A percentile compares a stretch with the other conserved stretches of the same genome.
Conservation (phyloP, 37 sponge, comb jelly and placozoan species). For the Beroe forskalii region DNA sequence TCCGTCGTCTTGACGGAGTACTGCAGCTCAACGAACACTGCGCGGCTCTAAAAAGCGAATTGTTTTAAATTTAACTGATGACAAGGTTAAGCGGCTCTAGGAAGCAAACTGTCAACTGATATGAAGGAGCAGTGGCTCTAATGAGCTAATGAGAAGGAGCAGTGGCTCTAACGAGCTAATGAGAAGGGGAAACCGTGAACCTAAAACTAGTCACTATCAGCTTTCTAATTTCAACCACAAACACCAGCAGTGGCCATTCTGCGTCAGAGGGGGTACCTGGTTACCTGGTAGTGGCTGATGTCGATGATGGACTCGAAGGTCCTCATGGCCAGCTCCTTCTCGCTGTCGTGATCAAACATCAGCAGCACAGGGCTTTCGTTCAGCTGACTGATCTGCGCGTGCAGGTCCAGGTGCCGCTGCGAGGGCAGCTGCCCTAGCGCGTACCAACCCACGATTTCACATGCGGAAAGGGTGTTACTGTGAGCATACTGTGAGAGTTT, state of each 20-base stretch:
- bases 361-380: conserved; percentile 14
- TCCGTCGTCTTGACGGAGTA: conserved; percentile 9
- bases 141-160: no score
- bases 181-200: no score
- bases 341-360: background rate
- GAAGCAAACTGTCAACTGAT: no score
- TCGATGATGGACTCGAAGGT: background rate
- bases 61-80: no score
- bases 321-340: conserved; percentile 18
- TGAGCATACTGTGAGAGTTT: no score
- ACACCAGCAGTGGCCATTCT: no score
- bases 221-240: no score
- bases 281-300: background rate
- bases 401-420: conserved; percentile 2
- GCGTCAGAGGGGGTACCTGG: no score
- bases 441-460: conserved; percentile 38
- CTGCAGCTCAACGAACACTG: background rate
- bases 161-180: no score
- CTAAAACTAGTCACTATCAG: no score
- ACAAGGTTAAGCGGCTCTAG: no score
- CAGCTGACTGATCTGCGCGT: background rate
- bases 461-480: background rate
- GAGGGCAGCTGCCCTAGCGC: background rate
- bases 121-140: no score
- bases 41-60: background rate